Conservation (phyloP, 2,888 invertebrate species). For the Agonopterix heracliana region DNA sequence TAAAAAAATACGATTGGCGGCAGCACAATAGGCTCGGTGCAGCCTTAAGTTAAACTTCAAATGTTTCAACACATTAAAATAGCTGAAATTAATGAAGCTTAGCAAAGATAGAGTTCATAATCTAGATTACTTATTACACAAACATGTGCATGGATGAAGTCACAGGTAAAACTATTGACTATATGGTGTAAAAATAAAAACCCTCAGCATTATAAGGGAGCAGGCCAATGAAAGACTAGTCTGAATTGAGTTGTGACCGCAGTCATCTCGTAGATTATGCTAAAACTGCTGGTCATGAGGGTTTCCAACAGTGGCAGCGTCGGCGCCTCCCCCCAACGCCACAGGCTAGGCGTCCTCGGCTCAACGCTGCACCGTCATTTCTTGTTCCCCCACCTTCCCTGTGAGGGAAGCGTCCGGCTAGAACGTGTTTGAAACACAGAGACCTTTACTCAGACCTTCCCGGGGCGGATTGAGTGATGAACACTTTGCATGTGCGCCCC, state of each 20-base stretch:
- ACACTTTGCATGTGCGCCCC: constrained; percentile 82
- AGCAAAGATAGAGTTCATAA: not conserved
- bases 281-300: constrained; percentile 83
- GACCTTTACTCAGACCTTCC: constrained; percentile 89
- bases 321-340: constrained; percentile 64
- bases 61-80: too few relatives aligned
- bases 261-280: constrained; percentile 84
- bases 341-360: constrained; percentile 71
- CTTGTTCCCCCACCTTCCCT: constrained; percentile 84
- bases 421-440: constrained; percentile 72
- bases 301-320: constrained; percentile 79
- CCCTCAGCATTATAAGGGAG: constrained; percentile 66
- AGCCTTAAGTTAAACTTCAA: too few relatives aligned
- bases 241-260: constrained; percentile 87
- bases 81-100: too few relatives aligned
- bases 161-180: not conserved
- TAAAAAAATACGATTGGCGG: too few relatives aligned
- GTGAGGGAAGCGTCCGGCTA: constrained; percentile 81
- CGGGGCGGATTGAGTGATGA: constrained; percentile 77
- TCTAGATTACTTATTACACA: not conserved
- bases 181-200: constrained; percentile 13
- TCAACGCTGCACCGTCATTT: constrained; percentile 72
- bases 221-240: constrained; percentile 86
- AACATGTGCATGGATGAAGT: not conserved
- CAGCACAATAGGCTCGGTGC: too few relatives aligned